Evolutionary conservation across 1,140 invertebrate genomes (phyloP), one percentile per base, ranked within the genome.

Genomic region (Drosophila nigromelanica): DNA sequence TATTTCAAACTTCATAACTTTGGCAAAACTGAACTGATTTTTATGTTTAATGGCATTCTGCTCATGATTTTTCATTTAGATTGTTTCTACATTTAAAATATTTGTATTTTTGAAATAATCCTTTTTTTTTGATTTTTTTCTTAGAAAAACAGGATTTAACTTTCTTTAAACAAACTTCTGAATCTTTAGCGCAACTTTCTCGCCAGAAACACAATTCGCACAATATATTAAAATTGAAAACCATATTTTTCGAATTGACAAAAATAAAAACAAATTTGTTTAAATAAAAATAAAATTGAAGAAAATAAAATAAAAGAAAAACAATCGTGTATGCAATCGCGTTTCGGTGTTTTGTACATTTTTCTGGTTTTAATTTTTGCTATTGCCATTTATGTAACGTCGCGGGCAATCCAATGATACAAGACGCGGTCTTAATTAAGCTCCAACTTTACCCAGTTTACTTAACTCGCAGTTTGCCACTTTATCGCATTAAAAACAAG

Each of bases 341-440:
- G 39, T 42, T 64, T 64, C 39, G n/a, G 48, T 12, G 33, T 54
- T 54, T 54, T 33, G 15, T 39, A 54, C 24, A 33, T n/a, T n/a
- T 64, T 24, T 59, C 30, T 66, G 52, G 47, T 35, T 61, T 40
- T 54, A 33, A 43, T 64, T 63, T 70, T 37, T 39, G 47, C 68
- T 50, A 56, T 55, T 66, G 45, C 68, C 62, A 61, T 82, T 83
- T 83, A 73, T 78, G 77, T 70, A 85, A 85, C 63, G 54, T 75
- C 40, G 61, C 73, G 54, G 74, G 74, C 54, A 58, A 67, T 58
- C 37, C 54, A 58, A 68, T 54, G 66, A 60, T 43, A 52, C 56
- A 18, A 18, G 66, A 77, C 64, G 73, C 59, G 78, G 74, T 87
- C 78, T 86, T 86, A 86, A 86, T 86, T 86, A 86, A 81, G 78